Evolutionary conservation across 37 sponge, comb jelly and placozoan species (phyloP).

Genomic region (Petrosia ficiformis): DNA sequence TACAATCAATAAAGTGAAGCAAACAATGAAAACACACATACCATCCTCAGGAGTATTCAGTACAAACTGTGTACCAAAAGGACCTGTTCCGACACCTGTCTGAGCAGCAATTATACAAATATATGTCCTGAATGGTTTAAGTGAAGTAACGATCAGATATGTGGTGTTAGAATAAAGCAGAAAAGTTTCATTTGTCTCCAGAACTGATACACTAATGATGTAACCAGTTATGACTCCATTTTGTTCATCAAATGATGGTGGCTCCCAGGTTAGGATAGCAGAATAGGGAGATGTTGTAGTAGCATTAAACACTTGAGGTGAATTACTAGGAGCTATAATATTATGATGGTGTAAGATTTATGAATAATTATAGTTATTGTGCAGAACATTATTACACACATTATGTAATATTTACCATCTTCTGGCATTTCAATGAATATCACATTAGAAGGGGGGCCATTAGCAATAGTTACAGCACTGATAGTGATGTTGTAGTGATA

Average conservation of each 20-base stretch:
- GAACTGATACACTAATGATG: slow-evolving; percentile 18
- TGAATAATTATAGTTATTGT: neutral
- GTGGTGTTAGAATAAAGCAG: neutral
- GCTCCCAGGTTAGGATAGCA: slow-evolving; percentile 23
- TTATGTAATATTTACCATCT: neutral
- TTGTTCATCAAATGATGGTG: slow-evolving; percentile 24
- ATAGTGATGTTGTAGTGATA: neutral
- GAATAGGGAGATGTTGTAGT: neutral
- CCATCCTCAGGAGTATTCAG: slow-evolving; percentile 24
- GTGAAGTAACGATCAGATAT: neutral
- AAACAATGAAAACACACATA: too few relatives aligned
- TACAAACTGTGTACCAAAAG: neutral
- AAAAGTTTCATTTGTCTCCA: slow-evolving; percentile 8
- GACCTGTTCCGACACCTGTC: slow-evolving; percentile 6
- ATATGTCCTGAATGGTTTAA: slow-evolving; percentile 11
- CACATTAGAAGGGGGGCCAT: slow-evolving; percentile 7
- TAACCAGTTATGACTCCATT: slow-evolving; percentile 35
- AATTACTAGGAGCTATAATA: slow-evolving; percentile 24
- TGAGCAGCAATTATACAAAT: slow-evolving; percentile 1
- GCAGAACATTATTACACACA: neutral
- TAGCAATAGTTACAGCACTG: neutral
- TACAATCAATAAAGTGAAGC: neutral
- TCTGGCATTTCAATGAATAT: neutral
- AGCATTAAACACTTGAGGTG: slow-evolving; percentile 21
- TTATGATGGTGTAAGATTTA: too few relatives aligned